phyloP scores from a whole-genome alignment of 1,140 invertebrate genomes.

The Drosophila orosa region DNA sequence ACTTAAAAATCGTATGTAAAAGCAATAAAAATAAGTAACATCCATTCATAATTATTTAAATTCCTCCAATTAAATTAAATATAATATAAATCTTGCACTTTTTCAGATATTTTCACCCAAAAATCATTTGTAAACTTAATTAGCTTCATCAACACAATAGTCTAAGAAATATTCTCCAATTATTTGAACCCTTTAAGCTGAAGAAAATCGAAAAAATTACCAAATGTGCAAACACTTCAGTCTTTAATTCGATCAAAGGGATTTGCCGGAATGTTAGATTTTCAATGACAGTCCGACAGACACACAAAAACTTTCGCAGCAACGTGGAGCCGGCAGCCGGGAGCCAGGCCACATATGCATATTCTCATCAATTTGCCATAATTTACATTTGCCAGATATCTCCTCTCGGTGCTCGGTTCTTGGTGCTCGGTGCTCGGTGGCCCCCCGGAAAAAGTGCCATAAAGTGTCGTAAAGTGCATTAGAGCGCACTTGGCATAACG shows the following conservation, averaged over 20 bases:
- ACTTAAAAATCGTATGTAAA: neutral
- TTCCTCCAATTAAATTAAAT: neutral
- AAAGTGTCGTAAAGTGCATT: slow-evolving; percentile 82
- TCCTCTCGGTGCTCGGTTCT: neutral
- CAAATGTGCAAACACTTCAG: neutral
- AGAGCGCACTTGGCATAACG: slow-evolving; percentile 77
- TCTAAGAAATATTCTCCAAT: neutral
- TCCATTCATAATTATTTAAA: neutral
- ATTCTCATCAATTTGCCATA: slow-evolving; percentile 69
- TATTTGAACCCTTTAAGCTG: neutral
- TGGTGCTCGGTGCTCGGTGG: neutral
- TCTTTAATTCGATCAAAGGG: slow-evolving; percentile 3
- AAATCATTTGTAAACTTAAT: neutral
- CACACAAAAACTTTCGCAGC: slow-evolving; percentile 18
- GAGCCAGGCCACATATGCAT: slow-evolving; percentile 35
- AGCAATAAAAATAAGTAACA: neutral
- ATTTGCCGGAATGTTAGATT: slow-evolving; percentile 6
- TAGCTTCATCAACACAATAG: neutral
- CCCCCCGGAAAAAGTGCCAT: slow-evolving; percentile 59
- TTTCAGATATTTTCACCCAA: neutral
- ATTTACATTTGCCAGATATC: slow-evolving; percentile 53
- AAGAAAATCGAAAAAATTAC: neutral
- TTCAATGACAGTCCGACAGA: slow-evolving; percentile 7
- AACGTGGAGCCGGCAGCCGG: neutral
- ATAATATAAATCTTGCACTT: neutral